Conservation (phyloP, 2,888 invertebrate species). For the Cheilosia scutellata region DNA sequence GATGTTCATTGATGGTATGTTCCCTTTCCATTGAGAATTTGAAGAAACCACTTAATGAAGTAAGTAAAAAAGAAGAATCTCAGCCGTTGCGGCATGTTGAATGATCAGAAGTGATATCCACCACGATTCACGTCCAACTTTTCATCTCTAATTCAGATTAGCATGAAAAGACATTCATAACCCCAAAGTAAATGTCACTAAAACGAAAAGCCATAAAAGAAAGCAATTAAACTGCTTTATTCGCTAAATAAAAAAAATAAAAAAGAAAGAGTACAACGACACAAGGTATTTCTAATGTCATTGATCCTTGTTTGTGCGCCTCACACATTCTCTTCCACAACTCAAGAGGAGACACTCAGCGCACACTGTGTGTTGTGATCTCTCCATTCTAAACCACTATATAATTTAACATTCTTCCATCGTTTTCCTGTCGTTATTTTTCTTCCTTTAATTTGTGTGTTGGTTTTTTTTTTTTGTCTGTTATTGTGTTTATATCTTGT, state of each 20-base stretch:
- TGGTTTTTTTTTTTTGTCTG: constrained; percentile 40
- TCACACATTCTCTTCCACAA: constrained; percentile 28
- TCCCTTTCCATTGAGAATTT: too few species aligned
- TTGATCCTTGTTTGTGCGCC: constrained; percentile 57
- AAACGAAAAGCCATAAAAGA: constrained; percentile 37
- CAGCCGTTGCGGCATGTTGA: too few species aligned
- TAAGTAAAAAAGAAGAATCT: too few species aligned
- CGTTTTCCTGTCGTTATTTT: constrained; percentile 58
- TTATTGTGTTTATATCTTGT: constrained; percentile 1
- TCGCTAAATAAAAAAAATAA: constrained; percentile 18
- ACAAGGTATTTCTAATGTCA: constrained; percentile 35
- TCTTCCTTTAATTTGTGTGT: constrained; percentile 52
- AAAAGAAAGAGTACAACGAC: background rate
- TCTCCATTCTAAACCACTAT: constrained; percentile 65
- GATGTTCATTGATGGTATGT: too few species aligned
- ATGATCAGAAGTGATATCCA: too few species aligned
- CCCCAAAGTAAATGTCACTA: constrained; percentile 25
- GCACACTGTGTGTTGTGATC: constrained; percentile 41
- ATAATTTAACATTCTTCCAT: constrained; percentile 66
- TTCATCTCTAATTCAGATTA: background rate
- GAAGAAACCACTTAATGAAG: too few species aligned
- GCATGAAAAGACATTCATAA: background rate
- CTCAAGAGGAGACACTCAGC: constrained; percentile 22
- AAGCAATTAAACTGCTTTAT: constrained; percentile 51
- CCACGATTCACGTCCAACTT: too few species aligned